Base-by-base conservation (phyloP, 2,888 invertebrate species). In the Amiota communis region DNA sequence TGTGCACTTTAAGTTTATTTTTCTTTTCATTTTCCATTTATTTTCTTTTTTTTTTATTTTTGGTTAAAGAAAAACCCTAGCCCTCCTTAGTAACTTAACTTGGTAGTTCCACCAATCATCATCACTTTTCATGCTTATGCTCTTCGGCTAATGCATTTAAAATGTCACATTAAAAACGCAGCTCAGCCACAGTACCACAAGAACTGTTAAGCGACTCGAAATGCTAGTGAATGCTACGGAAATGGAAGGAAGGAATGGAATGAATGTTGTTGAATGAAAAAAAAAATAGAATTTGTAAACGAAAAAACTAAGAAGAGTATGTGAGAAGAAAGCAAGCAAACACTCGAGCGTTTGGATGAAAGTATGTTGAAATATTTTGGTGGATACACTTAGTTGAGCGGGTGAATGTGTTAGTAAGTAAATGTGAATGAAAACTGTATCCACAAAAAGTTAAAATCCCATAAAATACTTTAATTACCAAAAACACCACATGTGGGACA, bases 401-500 rank as follows among this genome's bases (percentile, higher is more conserved):
- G 20, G 13, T n/a, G 53, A 53, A 3, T 23, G 23, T 23, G 36
- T 36, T 36, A 36, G 36, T 6, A 36, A 36, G 36, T 36, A 36
- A 36, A 36, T 36, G 8, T 48, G 65, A 17, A 48, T 47, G 47
- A 15, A 65, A 36, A 65, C 20, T 23, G 8, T 51, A 53, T 68
- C 51, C 67, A 68, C 67, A 68, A 68, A 68, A 68, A 68, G 67
- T 68, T 68, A 68, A 68, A 68, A 68, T 68, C 67, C 67, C 67
- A 68, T 68, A 68, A 68, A 68, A 68, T 68, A 48, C 67, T 68
- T 68, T 68, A 68, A 68, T 68, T 68, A 68, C 51, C 67, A 68
- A 68, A 68, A 68, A 68, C 67, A 68, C 67, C 67, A 68, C 67
- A 68, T 68, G 67, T 68, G 67, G 67, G 67, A 68, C 67, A 68